Percentiles rank a stretch among this genome's conserved stretches.
Evolutionary conservation across 2,888 invertebrate genomes (phyloP).

Genomic region (Brenthis ino): DNA sequence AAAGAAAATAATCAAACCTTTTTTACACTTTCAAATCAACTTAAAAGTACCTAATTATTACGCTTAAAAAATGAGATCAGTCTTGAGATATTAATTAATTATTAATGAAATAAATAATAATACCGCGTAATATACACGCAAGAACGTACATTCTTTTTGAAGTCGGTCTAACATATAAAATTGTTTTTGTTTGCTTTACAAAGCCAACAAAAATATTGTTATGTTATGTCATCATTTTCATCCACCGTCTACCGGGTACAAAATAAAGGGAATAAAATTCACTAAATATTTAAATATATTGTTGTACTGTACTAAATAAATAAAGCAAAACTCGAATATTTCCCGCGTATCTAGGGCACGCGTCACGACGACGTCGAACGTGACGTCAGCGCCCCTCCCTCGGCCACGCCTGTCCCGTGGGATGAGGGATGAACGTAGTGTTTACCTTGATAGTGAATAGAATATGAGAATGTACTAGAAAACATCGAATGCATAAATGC

Average conservation of each 20-base stretch:
- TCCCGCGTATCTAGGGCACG: slow-evolving; percentile 39
- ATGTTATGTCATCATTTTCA: neutral
- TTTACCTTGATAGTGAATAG: slow-evolving; percentile 5
- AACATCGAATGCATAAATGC: no score
- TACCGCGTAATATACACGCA: neutral
- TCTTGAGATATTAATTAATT: no score
- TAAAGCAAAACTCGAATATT: slow-evolving; percentile 26
- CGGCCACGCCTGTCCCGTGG: slow-evolving; percentile 12
- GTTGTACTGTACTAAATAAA: slow-evolving; percentile 10
- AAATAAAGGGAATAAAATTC: neutral
- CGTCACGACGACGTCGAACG: slow-evolving; percentile 46
- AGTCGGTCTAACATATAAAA: neutral
- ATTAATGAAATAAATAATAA: neutral
- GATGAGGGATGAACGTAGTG: slow-evolving; percentile 6
- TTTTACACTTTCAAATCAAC: no score
- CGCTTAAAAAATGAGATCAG: no score
- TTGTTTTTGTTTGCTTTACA: neutral
- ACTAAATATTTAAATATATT: slow-evolving; percentile 17
- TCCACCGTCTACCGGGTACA: neutral
- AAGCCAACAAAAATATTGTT: neutral
- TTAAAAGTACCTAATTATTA: no score
- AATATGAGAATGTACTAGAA: neutral
- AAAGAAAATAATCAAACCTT: no score
- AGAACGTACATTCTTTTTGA: neutral
- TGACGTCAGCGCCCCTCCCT: slow-evolving; percentile 68